Conservation (phyloP, 2,113 vertebrate species). For the Grammomys dolichurus region DNA sequence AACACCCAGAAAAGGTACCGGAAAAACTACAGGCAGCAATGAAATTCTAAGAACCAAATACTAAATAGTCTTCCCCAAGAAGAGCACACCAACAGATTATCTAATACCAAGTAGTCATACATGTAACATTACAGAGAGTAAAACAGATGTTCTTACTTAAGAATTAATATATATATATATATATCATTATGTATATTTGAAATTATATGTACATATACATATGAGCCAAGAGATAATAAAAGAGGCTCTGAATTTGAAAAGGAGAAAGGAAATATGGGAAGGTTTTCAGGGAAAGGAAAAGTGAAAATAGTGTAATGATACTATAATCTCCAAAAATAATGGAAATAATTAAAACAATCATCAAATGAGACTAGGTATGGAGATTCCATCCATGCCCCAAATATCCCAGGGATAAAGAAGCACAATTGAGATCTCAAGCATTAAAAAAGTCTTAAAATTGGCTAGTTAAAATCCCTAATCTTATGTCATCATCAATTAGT, state of each 20-base stretch:
- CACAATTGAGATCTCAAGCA: not conserved
- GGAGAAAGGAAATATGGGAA: not conserved
- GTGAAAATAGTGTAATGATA: not conserved
- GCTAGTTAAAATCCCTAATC: not conserved
- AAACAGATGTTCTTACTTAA: too few species aligned
- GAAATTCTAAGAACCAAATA: too few species aligned
- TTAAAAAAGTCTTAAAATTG: not conserved
- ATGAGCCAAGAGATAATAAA: not conserved
- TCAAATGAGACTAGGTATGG: not conserved
- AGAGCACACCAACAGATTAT: too few species aligned
- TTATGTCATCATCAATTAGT: not conserved
- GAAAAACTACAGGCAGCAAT: not conserved
- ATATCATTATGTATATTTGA: not conserved
- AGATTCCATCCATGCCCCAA: not conserved
- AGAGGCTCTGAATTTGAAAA: not conserved
- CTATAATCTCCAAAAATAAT: not conserved
- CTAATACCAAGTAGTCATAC: too few species aligned
- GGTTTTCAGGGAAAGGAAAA: not conserved
- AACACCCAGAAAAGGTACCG: not conserved
- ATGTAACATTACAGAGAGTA: too few species aligned
- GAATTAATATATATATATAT: not conserved
- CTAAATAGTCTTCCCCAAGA: too few species aligned
- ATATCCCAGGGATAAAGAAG: rapidly evolving
- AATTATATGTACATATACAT: not conserved
- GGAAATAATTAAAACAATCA: not conserved